Conservation (phyloP, 2,888 invertebrate genomes). For the Parthenolecanium corni region DNA sequence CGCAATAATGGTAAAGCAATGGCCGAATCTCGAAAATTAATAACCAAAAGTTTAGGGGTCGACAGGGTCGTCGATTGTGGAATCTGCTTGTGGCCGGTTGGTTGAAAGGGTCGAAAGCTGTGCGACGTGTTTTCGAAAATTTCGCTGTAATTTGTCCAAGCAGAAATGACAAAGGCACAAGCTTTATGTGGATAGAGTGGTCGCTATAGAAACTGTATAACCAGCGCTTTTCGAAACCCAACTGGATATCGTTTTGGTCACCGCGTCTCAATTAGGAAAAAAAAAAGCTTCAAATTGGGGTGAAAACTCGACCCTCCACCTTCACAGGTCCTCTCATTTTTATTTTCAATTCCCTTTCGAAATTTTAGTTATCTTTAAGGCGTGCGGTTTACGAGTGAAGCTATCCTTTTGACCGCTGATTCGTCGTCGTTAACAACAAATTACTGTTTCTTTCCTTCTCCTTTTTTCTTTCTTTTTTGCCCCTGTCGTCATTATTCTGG, state of each 20-base stretch:
- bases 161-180: neutral
- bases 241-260: slow-evolving; percentile 18
- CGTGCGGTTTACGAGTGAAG: slow-evolving; percentile 3
- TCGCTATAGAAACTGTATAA: slow-evolving; percentile 12
- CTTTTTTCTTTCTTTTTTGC: too few relatives aligned
- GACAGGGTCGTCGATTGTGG: too few relatives aligned
- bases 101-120: too few relatives aligned
- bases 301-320: too few relatives aligned
- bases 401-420: slow-evolving; percentile 21
- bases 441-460: neutral
- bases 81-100: too few relatives aligned
- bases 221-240: slow-evolving; percentile 7
- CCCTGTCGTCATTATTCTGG: too few relatives aligned
- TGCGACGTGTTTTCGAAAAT: slow-evolving; percentile 1
- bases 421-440: slow-evolving; percentile 1
- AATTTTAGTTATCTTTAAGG: slow-evolving; percentile 17
- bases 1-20: too few relatives aligned
- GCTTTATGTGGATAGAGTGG: neutral
- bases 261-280: slow-evolving; percentile 21
- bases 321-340: neutral
- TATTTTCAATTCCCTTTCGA: slow-evolving; percentile 3
- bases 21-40: too few relatives aligned
- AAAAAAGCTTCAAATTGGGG: slow-evolving; percentile 8
- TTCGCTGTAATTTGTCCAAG: slow-evolving; percentile 8
- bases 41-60: too few relatives aligned